Evolutionary conservation across 1,140 invertebrate genomes (phyloP).

Genomic region (Reticulitermes speratus): DNA sequence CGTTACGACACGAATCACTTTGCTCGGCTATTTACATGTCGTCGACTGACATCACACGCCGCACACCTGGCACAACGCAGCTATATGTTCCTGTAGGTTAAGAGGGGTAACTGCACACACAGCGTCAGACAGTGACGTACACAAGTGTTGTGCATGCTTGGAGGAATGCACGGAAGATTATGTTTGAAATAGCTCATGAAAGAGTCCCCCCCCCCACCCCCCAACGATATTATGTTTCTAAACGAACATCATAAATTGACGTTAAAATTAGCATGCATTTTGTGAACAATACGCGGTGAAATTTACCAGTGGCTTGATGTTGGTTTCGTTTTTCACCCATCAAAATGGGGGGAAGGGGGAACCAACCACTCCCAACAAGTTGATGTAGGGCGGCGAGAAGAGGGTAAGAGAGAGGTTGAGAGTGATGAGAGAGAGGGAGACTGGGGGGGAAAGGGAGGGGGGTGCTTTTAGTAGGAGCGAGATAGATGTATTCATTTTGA

Average conservation of each 20-base stretch:
- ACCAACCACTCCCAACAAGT: constrained; percentile 28
- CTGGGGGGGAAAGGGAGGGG: neutral
- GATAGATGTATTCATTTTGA: constrained; percentile 32
- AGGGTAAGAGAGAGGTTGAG: neutral
- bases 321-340: neutral
- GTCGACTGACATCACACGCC: no score
- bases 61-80: no score
- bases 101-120: no score
- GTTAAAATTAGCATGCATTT: constrained; percentile 13
- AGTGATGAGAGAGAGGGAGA: neutral
- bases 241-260: neutral
- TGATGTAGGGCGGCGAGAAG: neutral
- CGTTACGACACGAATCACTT: no score
- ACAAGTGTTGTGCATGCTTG: no score
- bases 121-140: no score
- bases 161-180: no score
- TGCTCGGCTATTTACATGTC: no score
- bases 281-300: neutral
- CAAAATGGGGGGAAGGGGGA: neutral
- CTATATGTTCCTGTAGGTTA: no score
- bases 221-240: neutral
- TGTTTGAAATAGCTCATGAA: neutral
- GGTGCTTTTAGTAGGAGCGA: constrained; percentile 29
- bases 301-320: neutral
- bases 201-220: neutral